These are phyloP conservation scores for Lutraria rhynchaena DNA, from an alignment of 1,140 invertebrate genomes.

Conservation along the genomic window DNA sequence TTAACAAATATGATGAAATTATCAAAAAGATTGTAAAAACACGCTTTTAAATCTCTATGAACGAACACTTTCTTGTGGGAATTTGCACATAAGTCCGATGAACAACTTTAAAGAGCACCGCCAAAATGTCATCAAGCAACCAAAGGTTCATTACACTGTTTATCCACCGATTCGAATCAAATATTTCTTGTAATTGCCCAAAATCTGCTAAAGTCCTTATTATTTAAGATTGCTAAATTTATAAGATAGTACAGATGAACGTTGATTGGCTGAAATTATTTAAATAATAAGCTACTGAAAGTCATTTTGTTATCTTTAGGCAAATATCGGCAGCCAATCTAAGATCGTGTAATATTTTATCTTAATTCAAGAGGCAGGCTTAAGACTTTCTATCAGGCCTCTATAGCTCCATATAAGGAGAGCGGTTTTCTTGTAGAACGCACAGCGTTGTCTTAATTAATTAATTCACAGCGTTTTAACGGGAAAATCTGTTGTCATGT, in stretches of 20 bases:
- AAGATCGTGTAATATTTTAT: conserved; percentile 44
- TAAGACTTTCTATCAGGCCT: background rate
- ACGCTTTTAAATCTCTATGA: background rate
- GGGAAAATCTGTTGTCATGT: conserved; percentile 42
- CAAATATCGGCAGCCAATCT: conserved; percentile 50
- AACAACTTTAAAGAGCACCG: background rate
- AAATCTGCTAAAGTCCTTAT: conserved; percentile 14
- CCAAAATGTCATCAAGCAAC: too few relatives aligned
- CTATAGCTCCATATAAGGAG: background rate
- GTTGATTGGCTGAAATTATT: conserved; percentile 31
- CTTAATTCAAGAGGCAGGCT: conserved; percentile 35
- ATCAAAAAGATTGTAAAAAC: background rate
- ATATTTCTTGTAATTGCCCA: background rate
- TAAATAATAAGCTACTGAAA: conserved; percentile 38
- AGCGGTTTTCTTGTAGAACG: background rate
- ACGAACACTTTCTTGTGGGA: background rate
- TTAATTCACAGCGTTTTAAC: conserved; percentile 40
- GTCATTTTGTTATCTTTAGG: conserved; percentile 39
- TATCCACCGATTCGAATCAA: conserved; percentile 3
- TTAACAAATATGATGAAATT: too few relatives aligned
- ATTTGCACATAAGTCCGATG: background rate
- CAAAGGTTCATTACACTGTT: too few relatives aligned
- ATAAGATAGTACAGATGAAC: conserved; percentile 34
- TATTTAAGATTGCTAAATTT: conserved; percentile 53
- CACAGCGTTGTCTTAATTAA: conserved; percentile 34